Evolutionary conservation across 2,797 vertebrate genomes (phyloP).

Genomic region (Crax fasciolata): DNA sequence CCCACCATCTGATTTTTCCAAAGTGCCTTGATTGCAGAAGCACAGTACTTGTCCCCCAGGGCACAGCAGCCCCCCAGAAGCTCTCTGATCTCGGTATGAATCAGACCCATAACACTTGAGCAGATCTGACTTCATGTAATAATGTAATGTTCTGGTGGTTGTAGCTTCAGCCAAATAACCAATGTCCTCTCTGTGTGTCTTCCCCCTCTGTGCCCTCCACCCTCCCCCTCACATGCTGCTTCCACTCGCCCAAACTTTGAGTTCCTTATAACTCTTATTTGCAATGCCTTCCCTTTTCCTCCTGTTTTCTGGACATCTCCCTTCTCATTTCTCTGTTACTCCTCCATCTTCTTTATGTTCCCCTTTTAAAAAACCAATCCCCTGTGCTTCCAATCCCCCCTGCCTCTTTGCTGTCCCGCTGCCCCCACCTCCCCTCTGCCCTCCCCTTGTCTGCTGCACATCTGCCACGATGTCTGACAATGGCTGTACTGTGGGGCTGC

Average conservation of each 20-base stretch:
- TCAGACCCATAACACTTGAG: neutral
- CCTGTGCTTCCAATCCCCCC: neutral
- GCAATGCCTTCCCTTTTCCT: neutral
- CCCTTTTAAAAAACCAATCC: neutral
- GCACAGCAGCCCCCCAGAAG: fast-evolving
- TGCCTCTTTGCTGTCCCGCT: neutral
- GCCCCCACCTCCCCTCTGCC: neutral
- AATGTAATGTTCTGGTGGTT: neutral
- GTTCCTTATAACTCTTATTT: conserved; percentile 32
- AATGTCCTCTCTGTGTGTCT: conserved; percentile 70
- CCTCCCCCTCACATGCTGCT: neutral
- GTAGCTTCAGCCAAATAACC: conserved; percentile 50
- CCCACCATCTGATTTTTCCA: neutral
- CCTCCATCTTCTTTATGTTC: neutral
- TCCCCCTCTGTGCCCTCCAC: conserved; percentile 2
- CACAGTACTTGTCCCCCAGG: fast-evolving
- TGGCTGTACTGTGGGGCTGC: conserved; percentile 88
- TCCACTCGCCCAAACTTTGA: conserved; percentile 11
- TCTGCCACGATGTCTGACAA: conserved; percentile 80
- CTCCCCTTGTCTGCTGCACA: conserved; percentile 63
- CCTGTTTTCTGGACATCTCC: neutral
- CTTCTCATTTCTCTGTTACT: neutral
- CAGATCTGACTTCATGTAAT: neutral
- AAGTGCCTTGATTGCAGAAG: neutral
- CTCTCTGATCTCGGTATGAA: neutral